phyloP scores from a whole-genome alignment of 1,140 invertebrate species.

The Pachypeltis micranthus region DNA sequence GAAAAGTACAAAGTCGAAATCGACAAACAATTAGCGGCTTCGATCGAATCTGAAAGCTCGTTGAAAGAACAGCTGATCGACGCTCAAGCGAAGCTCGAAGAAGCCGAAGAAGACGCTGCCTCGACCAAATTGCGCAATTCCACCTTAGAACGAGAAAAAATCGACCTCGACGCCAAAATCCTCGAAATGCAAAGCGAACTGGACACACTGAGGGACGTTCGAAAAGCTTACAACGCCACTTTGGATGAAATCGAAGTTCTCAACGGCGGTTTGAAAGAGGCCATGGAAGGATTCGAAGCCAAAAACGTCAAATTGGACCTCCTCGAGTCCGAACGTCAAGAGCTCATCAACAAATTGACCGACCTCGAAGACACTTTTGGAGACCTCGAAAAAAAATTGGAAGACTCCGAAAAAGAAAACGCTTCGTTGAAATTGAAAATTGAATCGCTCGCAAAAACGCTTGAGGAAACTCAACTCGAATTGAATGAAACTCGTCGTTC shows the following conservation, averaged over 20 bases:
- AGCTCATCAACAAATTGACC: constrained; percentile 27
- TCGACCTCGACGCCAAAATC: constrained; percentile 33
- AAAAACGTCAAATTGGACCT: constrained; percentile 18
- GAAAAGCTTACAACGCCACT: constrained; percentile 19
- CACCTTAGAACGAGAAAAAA: constrained; percentile 32
- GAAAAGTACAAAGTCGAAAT: constrained; percentile 32
- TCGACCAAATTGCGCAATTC: constrained; percentile 24
- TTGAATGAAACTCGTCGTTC: not conserved
- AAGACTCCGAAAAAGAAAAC: constrained; percentile 12
- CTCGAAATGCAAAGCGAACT: constrained; percentile 34
- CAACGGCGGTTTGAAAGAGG: constrained; percentile 20
- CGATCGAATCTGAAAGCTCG: constrained; percentile 37
- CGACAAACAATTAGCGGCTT: constrained; percentile 39
- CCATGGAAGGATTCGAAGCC: constrained; percentile 16
- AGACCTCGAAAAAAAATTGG: constrained; percentile 20
- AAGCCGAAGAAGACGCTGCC: constrained; percentile 21
- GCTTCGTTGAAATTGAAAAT: not conserved
- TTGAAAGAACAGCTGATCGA: constrained; percentile 13
- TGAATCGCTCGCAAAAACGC: not conserved
- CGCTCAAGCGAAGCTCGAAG: constrained; percentile 30
- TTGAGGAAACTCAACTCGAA: not conserved
- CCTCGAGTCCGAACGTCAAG: constrained; percentile 14
- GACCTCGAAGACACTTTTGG: constrained; percentile 17
- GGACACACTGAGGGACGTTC: constrained; percentile 11
- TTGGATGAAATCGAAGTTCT: constrained; percentile 21